A percentile compares a stretch with the other conserved stretches of the same genome.
Conservation (phyloP, 2,888 invertebrate species). For the Arge pagana region DNA sequence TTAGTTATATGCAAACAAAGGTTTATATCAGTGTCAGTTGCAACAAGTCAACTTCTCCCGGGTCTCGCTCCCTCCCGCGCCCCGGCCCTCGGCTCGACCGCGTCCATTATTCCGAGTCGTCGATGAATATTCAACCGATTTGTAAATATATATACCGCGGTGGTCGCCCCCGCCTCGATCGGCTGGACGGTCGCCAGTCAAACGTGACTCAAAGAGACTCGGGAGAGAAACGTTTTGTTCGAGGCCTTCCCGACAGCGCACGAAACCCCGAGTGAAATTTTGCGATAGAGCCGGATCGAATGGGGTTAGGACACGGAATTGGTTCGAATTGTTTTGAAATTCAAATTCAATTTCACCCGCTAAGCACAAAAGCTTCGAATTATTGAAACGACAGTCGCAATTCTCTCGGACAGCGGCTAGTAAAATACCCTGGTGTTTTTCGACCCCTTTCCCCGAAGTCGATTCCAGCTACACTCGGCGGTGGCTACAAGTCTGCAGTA, state of each 20-base stretch:
- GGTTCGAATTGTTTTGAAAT: conserved; percentile 17
- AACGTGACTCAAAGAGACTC: conserved; percentile 12
- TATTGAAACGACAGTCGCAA: not conserved
- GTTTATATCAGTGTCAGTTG: conserved; percentile 59
- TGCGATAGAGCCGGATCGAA: too few relatives aligned
- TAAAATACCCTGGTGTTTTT: too few relatives aligned
- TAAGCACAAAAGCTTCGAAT: conserved; percentile 3
- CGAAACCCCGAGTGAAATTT: too few relatives aligned
- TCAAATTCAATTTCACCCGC: conserved; percentile 6
- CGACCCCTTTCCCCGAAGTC: too few relatives aligned
- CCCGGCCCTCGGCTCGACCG: not conserved
- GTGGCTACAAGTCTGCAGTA: too few relatives aligned
- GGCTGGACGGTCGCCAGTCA: conserved; percentile 9
- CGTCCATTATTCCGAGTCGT: too few relatives aligned
- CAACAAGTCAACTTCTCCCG: conserved; percentile 55
- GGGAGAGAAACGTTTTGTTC: too few relatives aligned
- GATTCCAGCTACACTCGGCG: too few relatives aligned
- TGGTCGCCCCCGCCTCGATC: not conserved
- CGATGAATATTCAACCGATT: conserved; percentile 20
- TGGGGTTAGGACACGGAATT: conserved; percentile 5
- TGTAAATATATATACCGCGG: not conserved
- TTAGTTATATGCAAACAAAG: conserved; percentile 50
- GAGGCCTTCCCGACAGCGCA: too few relatives aligned
- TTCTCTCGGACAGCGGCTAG: too few relatives aligned
- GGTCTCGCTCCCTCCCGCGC: not conserved